Base-by-base conservation (phyloP, 2,888 invertebrate species). In the Drosophila picticornis region DNA sequence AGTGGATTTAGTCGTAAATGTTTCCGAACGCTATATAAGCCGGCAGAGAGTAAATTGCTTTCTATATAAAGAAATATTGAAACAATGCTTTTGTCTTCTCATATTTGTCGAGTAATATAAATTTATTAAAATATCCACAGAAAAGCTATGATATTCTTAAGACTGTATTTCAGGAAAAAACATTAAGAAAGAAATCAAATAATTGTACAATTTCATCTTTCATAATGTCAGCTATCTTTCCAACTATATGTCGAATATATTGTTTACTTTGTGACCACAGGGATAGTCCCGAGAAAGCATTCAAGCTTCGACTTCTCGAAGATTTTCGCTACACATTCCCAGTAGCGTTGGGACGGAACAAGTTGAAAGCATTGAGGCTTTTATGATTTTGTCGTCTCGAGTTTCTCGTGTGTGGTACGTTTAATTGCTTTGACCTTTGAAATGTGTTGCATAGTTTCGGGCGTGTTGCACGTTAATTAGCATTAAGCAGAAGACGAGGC, bases 371-470 rank as follows among this genome's bases (percentile, higher is more conserved):
- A 68, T 71, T 84, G 72, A 79, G 75, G 76, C 80, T 82, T 86
- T 89, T 90, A 89, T 82, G 86, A 78, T 74, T 67, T 62, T 75
- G 64, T 75, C 58, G 70, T 60, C 71, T 71, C 53, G 36, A 46
- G 59, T 57, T 68, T 75, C 34, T 16, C 50, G 43, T 74, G 50
- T 67, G 81, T 84, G 75, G 75, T 80, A 80, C 77, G 73, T 85
- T 90, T 91, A 91, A 91, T 94, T 94, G 93, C 94, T 93, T 92
- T 92, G 87, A 88, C 87, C 90, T 88, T 84, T 86, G 76, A 55
- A 76, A 75, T 77, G 69, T 68, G 75, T 58, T 82, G 77, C 75
- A 89, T 67, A 89, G 80, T 77, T 80, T 80, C 31, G 72, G 85
- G 67, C 53, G 70, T 76, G 78, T 79, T 85, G 90, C 86, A 88